Evolutionary conservation across 1,140 invertebrate genomes (phyloP), one percentile per base, ranked within the genome.

Genomic region (Apocrypta bakeri): DNA sequence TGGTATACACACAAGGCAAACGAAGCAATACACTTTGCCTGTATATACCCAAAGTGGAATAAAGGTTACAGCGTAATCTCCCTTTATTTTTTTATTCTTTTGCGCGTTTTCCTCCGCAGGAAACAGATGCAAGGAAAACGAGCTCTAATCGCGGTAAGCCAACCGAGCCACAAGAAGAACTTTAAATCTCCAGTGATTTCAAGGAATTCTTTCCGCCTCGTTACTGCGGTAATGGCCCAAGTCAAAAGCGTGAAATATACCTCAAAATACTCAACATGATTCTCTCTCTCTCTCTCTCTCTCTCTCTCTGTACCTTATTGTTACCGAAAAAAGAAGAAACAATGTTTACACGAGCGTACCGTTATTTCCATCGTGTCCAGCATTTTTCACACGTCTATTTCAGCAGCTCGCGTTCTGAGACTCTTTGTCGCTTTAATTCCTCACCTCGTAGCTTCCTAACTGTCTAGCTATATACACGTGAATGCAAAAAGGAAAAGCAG

Each of bases 381-480:
- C 69, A 80, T 64, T 64, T 73, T 73, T 72, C 17, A 24, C 73
- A 21, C 40, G 8, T 27, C 80, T 74, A 68, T 29, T 76, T 71
- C n/a, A 3, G 29, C n/a, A 9, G 68, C 31, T 24, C 66, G 21
- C 61, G 61, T 48, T 17, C 31, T 29, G n/a, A 12, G 56, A 8
- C 68, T 82, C 56, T 78, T 78, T 73, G 76, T 83, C 69, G 69
- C 33, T 79, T 79, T 73, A 83, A 73, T 68, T 75, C 31, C 31
- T 81, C 40, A 72, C 78, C 68, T 81, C 61, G 31, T 25, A 2
- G 69, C 69, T n/a, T n/a, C n/a, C 2, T 24, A 37, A 7, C 63
- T 12, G 29, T 25, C 6, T 37, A 42, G n/a, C 17, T 1, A 40
- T 6, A 68, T 7, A 27, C 40, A 66, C 48, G 29, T 31, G 40